Conservation (phyloP, 2,888 invertebrate species). For the Hylaea fasciaria region DNA sequence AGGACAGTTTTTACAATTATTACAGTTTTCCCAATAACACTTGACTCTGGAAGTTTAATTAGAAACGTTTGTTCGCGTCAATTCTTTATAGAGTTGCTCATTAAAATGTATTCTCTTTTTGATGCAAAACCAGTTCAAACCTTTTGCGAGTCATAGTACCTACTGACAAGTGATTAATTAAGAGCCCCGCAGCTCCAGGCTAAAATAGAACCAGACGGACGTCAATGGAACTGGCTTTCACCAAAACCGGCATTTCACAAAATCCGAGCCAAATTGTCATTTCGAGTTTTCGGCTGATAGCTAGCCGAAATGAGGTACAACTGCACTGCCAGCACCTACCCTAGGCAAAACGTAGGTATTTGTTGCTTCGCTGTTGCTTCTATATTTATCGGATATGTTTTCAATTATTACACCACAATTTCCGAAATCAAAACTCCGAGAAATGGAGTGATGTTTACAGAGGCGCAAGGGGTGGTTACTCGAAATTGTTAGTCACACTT, state of each 20-base stretch:
- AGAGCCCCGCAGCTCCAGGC: not conserved
- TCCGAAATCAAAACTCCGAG: too few species aligned
- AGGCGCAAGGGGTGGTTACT: too few species aligned
- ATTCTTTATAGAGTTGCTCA: not conserved
- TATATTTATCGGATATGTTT: too few species aligned
- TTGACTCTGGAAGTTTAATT: too few species aligned
- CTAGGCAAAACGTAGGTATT: too few species aligned
- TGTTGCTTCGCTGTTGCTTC: not conserved
- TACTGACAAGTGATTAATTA: conserved; percentile 21
- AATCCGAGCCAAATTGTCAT: conserved; percentile 34
- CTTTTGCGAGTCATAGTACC: not conserved
- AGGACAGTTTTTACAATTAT: too few species aligned
- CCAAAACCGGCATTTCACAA: conserved; percentile 30
- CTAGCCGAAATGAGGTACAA: conserved; percentile 14
- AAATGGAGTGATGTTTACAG: too few species aligned
- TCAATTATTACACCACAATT: too few species aligned
- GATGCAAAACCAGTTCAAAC: not conserved
- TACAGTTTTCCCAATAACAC: too few species aligned
- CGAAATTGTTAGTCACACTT: too few species aligned
- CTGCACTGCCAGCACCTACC: not conserved
- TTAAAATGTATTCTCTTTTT: not conserved
- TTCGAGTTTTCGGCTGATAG: conserved; percentile 21
- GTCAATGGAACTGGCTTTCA: not conserved
- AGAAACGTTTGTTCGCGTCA: too few species aligned
- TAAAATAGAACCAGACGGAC: too few species aligned